phyloP scores from a whole-genome alignment of 2,888 invertebrate species.

The Busseola fusca region DNA sequence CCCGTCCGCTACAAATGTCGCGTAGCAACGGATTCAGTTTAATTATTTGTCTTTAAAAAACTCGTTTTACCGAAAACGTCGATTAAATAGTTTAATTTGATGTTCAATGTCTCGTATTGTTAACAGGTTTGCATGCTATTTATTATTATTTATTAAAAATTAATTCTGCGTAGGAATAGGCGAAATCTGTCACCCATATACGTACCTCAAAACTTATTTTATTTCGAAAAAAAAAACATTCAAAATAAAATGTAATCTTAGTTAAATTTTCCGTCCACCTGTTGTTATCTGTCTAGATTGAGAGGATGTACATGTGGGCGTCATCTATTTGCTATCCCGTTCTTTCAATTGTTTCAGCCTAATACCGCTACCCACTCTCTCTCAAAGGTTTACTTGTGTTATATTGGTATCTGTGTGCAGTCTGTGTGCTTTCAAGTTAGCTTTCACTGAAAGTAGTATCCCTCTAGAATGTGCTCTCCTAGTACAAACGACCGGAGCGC shows the following conservation, averaged over 20 bases:
- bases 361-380: neutral
- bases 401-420: neutral
- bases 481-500: constrained; percentile 1
- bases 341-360: neutral
- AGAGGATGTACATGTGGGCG: too few species aligned
- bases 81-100: too few species aligned
- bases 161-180: too few species aligned
- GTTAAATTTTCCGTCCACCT: neutral
- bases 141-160: too few species aligned
- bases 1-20: neutral
- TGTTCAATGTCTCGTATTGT: too few species aligned
- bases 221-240: too few species aligned
- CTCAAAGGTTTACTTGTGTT: neutral
- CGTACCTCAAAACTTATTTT: too few species aligned
- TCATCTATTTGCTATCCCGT: neutral
- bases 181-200: too few species aligned
- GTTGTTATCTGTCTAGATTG: neutral
- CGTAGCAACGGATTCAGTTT: neutral
- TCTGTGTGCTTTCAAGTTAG: neutral
- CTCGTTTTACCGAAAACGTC: too few species aligned
- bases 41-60: neutral
- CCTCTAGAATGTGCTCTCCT: neutral
- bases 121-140: too few species aligned
- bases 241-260: neutral
- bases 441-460: neutral